A percentile compares a stretch with the other conserved stretches of the same genome.
Conservation (phyloP, 2,888 invertebrate genomes). For the Erpobdella octoculata region DNA sequence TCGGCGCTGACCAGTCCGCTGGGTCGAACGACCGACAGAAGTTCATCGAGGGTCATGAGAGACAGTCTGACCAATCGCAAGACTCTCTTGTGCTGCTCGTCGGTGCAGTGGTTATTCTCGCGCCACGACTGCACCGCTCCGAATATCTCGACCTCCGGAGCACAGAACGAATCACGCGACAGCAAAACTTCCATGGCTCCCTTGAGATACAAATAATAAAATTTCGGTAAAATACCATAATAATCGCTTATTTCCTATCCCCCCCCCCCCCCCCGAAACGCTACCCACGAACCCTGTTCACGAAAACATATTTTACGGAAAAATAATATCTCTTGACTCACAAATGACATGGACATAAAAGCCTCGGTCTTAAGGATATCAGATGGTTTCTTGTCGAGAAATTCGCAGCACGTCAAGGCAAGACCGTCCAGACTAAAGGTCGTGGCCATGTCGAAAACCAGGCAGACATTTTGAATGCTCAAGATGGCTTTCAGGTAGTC, state of each 20-base stretch:
- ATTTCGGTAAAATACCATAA: not conserved
- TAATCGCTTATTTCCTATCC: not conserved
- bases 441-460: conserved; percentile 85
- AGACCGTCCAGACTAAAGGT: conserved; percentile 59
- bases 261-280: not conserved
- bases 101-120: conserved; percentile 60
- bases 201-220: conserved; percentile 37
- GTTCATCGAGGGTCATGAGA: conserved; percentile 76
- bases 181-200: conserved; percentile 73
- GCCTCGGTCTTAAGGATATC: conserved; percentile 76
- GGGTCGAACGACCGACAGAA: conserved; percentile 79
- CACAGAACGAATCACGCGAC: conserved; percentile 87
- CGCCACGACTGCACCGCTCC: conserved; percentile 80
- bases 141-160: conserved; percentile 89
- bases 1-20: conserved; percentile 79
- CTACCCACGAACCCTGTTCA: not conserved
- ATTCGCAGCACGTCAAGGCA: conserved; percentile 73
- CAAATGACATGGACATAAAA: conserved; percentile 74
- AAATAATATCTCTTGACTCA: too few species aligned
- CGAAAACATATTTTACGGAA: too few species aligned
- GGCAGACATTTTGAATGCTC: conserved; percentile 79
- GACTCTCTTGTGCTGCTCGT: not conserved
- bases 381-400: conserved; percentile 78
- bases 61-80: conserved; percentile 61
- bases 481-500: conserved; percentile 83